Evolutionary conservation across 2,797 vertebrate genomes (phyloP).

Genomic region (Vespertilio murinus): DNA sequence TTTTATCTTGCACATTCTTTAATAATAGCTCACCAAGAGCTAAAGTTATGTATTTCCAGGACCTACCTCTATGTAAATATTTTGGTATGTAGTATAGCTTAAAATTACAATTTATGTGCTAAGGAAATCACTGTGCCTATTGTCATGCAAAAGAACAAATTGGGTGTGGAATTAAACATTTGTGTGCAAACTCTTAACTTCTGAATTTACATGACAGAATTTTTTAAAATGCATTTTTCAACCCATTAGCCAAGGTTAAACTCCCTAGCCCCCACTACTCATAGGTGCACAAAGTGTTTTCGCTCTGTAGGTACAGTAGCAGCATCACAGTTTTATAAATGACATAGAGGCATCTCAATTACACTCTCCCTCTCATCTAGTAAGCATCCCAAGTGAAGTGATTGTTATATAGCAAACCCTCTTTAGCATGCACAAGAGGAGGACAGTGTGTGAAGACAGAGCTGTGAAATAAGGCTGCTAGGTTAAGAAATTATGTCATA

Average conservation of each 20-base stretch:
- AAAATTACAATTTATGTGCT: conserved; percentile 49
- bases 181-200: conserved; percentile 23
- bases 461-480: not conserved
- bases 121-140: not conserved
- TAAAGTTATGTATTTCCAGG: conserved; percentile 26
- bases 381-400: conserved; percentile 5
- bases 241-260: not conserved
- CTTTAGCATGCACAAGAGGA: not conserved
- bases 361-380: not conserved
- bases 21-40: conserved; percentile 1
- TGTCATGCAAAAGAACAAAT: conserved; percentile 20
- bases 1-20: conserved; percentile 1
- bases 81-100: not conserved
- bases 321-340: conserved; percentile 4
- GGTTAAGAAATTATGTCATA: too few relatives aligned
- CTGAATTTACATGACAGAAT: not conserved
- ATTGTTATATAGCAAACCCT: not conserved
- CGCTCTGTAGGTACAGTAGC: not conserved
- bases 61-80: conserved; percentile 28
- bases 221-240: conserved; percentile 29
- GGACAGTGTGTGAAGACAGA: not conserved
- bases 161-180: conserved; percentile 32
- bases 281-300: not conserved
- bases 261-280: not conserved
- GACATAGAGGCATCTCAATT: not conserved